These are phyloP conservation scores for Chroicocephalus ridibundus DNA, from an alignment of 2,113 vertebrate genomes.

Conservation along the genomic window DNA sequence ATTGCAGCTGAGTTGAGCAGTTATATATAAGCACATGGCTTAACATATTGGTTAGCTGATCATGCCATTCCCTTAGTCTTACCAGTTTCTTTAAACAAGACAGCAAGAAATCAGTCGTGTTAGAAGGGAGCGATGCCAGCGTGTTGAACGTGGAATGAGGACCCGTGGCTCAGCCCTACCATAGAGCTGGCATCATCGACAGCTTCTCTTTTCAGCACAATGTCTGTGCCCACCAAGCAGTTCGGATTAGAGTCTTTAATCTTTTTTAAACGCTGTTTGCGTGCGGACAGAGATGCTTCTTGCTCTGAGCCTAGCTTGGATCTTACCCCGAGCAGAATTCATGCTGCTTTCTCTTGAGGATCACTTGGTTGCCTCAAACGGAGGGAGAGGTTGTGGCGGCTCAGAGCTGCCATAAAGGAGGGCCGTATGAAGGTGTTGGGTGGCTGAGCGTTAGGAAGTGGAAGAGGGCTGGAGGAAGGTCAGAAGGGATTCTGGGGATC, in stretches of 20 bases:
- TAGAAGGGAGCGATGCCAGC: constrained; percentile 13
- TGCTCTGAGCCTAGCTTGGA: constrained; percentile 17
- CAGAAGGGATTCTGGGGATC: not conserved
- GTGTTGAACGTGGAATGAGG: not conserved
- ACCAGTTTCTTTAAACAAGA: constrained; percentile 1
- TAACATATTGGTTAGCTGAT: constrained; percentile 14
- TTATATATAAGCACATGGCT: constrained; percentile 27
- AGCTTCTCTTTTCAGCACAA: not conserved
- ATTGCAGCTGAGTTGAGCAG: constrained; percentile 27
- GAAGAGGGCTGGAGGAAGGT: not conserved
- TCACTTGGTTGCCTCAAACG: not conserved
- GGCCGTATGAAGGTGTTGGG: not conserved
- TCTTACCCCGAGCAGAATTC: constrained; percentile 1
- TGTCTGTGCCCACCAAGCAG: constrained; percentile 23
- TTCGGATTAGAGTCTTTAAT: constrained; percentile 36
- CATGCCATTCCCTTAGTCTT: not conserved
- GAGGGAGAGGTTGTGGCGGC: not conserved
- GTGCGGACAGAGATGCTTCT: constrained; percentile 13
- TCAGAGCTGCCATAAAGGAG: not conserved
- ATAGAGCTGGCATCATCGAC: not conserved
- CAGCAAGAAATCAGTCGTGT: not conserved
- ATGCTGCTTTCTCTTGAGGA: constrained; percentile 50
- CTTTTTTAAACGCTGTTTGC: constrained; percentile 34
- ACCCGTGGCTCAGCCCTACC: not conserved
- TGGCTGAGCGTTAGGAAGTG: constrained; percentile 17